Percentiles rank a stretch among this genome's conserved stretches.
Conservation (phyloP, 2,113 vertebrate genomes). For the Hystrix cristata region DNA sequence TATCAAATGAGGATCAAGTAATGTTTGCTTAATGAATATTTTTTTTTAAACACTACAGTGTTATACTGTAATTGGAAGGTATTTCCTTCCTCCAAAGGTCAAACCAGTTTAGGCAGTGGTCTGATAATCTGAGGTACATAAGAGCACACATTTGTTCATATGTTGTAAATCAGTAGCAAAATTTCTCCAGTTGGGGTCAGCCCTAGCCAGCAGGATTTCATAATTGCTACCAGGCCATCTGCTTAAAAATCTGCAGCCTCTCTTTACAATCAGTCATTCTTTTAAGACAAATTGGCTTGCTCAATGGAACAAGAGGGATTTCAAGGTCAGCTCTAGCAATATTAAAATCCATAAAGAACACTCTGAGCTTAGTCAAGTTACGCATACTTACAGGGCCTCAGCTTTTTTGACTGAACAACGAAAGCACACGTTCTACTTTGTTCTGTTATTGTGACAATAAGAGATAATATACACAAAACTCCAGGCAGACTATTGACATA, state of each 20-base stretch:
- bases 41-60: neutral
- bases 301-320: neutral
- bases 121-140: neutral
- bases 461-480: neutral
- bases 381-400: neutral
- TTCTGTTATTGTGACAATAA: neutral
- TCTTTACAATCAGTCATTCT: neutral
- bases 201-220: neutral
- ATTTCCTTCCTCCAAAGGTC: neutral
- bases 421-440: neutral
- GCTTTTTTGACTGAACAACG: neutral
- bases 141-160: neutral
- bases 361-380: neutral
- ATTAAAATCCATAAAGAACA: neutral
- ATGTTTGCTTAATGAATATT: constrained; percentile 17
- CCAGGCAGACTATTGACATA: neutral
- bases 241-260: constrained; percentile 33
- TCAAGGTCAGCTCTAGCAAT: neutral
- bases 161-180: neutral
- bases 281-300: constrained; percentile 33
- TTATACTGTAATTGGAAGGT: neutral
- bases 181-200: neutral
- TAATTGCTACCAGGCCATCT: constrained; percentile 37
- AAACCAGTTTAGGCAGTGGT: neutral
- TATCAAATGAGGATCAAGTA: neutral